These are phyloP conservation scores for Channallabes apus DNA, from an alignment of 2,797 vertebrate genomes.

Conservation along the genomic window DNA sequence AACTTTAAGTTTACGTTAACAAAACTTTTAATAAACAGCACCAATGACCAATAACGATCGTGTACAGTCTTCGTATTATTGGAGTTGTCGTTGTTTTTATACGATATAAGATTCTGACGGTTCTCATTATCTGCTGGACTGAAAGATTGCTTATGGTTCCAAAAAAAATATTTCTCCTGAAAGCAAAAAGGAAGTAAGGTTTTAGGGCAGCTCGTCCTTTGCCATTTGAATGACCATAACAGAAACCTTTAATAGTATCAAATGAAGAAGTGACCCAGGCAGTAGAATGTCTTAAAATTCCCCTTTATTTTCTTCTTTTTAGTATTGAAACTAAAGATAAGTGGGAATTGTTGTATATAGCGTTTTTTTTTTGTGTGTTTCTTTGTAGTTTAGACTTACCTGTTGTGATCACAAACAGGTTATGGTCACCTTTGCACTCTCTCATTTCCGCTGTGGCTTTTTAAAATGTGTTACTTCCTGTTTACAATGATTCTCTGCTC, in stretches of 20 bases:
- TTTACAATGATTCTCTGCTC: constrained; percentile 53
- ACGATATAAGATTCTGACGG: not conserved
- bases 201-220: not conserved
- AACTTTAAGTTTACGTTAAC: not conserved
- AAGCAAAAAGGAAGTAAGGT: not conserved
- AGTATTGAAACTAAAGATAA: constrained; percentile 35
- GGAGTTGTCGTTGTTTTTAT: not conserved
- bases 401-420: constrained; percentile 57
- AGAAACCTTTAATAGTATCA: not conserved
- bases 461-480: constrained; percentile 59
- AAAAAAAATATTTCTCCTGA: not conserved
- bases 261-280: not conserved
- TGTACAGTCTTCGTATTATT: not conserved
- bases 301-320: constrained; percentile 36
- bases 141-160: not conserved
- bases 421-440: constrained; percentile 53
- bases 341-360: not conserved
- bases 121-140: not conserved
- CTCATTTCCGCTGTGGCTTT: constrained; percentile 53
- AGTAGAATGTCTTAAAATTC: not conserved
- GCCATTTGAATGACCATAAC: not conserved
- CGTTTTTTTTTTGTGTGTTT: not conserved
- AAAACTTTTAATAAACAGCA: not conserved
- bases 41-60: not conserved
- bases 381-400: constrained; percentile 32